Evolutionary conservation across 35 echinoderm and acorn worm species (phyloP), one percentile per base, ranked within the genome.

Genomic region (Strongylocentrotus purpuratus): DNA sequence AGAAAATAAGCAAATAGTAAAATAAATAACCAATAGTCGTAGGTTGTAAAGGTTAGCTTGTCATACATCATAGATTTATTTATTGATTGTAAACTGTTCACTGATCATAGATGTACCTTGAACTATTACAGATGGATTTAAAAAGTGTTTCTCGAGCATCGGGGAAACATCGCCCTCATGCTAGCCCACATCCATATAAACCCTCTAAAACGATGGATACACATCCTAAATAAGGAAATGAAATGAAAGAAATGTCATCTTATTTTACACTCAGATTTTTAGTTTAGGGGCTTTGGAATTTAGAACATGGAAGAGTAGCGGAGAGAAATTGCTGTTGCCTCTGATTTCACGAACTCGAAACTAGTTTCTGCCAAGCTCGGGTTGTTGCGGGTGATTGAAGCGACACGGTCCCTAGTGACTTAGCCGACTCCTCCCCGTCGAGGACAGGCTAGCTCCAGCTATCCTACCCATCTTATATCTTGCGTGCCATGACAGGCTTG

Each of bases 301-400:
- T 28, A 22, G 65, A 78, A 78, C 9, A 78, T 78, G 18, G 65
- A 33, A 89, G 45, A 46, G 86, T 89, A 32, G 25, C 45, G n/a
- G 33, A 46, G 87, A 33, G 45, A 89, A 89, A 89, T 33, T 10
- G 33, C 33, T 89, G 45, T 89, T 89, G 20, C 45, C 87, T 89
- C 33, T 46, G 6, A 89, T 45, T 89, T 33, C 45, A 89, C 45
- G 25, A 89, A 89, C 87, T 89, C 32, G 87, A 89, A 89, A 89
- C 87, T 89, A 89, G 87, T 89, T 89, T 89, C n/a, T 31, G 87
- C 32, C 87, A 31, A 46, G 87, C 32, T 89, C 45, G 33, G 87
- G n/a, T 89, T 87, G 9, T 89, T 46, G 87, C 14, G 87, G 33
- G 33, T 33, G 87, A 89, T 45, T 89, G 32, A 89, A 33, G 87